Evolutionary conservation across 2,888 invertebrate species (phyloP).

Genomic region (Leptopterna dolabrata): DNA sequence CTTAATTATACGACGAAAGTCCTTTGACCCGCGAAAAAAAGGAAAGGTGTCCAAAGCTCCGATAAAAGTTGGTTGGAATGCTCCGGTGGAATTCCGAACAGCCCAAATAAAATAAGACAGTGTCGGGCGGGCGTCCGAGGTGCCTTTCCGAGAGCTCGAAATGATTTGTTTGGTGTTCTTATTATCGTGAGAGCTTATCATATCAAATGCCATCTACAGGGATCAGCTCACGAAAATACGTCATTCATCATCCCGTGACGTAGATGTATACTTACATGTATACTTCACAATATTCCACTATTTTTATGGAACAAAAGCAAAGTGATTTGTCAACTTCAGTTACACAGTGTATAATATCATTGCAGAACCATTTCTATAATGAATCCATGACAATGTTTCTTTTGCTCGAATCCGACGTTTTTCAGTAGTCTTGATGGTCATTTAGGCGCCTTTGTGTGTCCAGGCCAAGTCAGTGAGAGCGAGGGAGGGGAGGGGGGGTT

Average conservation of each 20-base stretch:
- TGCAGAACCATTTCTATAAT: no score
- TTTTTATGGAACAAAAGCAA: no score
- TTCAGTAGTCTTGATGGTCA: no score
- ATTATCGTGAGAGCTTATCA: background rate
- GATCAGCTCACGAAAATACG: background rate
- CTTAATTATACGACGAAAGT: conserved; percentile 51
- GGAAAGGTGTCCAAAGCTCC: background rate
- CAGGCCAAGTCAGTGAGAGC: no score
- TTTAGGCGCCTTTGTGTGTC: no score
- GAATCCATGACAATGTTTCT: no score
- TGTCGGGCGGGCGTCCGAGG: background rate
- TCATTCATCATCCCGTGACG: background rate
- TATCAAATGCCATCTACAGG: background rate
- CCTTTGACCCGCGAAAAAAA: conserved; percentile 49
- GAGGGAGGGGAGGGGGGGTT: no score
- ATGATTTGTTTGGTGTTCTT: conserved; percentile 13
- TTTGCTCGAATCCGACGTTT: no score
- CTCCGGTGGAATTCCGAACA: conserved; percentile 34
- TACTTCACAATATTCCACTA: no score
- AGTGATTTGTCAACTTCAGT: no score
- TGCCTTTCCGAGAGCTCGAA: background rate
- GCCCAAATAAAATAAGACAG: conserved; percentile 8
- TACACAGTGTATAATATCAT: no score
- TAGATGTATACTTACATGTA: no score
- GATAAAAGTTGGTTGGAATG: conserved; percentile 22